Conservation (phyloP, 2,797 vertebrate genomes). For the Cirrhinus molitorella region DNA sequence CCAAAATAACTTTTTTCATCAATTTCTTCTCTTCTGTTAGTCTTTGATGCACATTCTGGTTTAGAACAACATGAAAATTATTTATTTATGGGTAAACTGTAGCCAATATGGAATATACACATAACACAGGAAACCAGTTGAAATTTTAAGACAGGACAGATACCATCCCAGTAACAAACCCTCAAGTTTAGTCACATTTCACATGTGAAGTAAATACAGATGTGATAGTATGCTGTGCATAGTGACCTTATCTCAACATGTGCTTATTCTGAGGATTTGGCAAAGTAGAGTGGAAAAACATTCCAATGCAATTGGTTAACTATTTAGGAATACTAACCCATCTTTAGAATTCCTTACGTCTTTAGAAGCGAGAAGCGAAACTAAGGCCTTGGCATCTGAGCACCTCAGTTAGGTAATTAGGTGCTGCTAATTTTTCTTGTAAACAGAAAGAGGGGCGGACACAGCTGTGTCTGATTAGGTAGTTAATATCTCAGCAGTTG, state of each 20-base stretch:
- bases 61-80: neutral
- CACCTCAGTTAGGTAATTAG: constrained; percentile 59
- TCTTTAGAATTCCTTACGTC: constrained; percentile 37
- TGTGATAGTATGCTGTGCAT: neutral
- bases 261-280: constrained; percentile 4
- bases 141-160: neutral
- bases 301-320: constrained; percentile 43
- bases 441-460: constrained; percentile 58
- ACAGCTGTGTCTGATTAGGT: constrained; percentile 63
- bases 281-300: constrained; percentile 32
- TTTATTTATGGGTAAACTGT: neutral
- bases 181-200: constrained; percentile 3
- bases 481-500: constrained; percentile 62
- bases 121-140: neutral
- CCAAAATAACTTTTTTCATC: no score
- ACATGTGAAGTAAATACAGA: neutral
- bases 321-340: constrained; percentile 35
- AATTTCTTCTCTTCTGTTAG: no score
- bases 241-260: constrained; percentile 27
- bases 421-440: constrained; percentile 59
- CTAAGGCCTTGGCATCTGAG: constrained; percentile 51
- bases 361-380: constrained; percentile 20
- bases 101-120: neutral
- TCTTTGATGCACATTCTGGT: neutral
- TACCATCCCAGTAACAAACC: neutral